Percentiles rank a stretch among this genome's conserved stretches.
Conservation (phyloP, 2,888 invertebrate genomes). For the Lordiphosa andalusiaca region DNA sequence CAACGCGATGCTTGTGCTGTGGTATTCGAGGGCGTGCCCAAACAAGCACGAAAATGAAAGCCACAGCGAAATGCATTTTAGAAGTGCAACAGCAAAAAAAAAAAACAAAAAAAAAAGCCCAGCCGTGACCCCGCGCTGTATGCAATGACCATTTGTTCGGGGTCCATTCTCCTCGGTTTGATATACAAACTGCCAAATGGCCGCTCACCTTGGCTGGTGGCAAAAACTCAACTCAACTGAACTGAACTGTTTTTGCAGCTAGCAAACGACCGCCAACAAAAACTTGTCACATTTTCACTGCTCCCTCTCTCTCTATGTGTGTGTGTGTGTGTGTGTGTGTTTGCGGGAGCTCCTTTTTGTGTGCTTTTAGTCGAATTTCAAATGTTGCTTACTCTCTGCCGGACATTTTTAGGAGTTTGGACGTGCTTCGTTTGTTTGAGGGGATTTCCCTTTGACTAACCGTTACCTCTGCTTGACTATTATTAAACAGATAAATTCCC, state of each 20-base stretch:
- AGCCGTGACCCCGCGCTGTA: conserved; percentile 54
- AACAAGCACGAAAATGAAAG: conserved; percentile 64
- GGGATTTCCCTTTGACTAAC: conserved; percentile 12
- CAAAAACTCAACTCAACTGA: conserved; percentile 50
- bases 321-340: background rate
- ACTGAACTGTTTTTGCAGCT: conserved; percentile 56
- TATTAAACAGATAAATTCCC: conserved; percentile 60
- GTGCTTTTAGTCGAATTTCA: conserved; percentile 67
- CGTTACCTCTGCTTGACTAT: conserved; percentile 40
- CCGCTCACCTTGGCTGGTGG: conserved; percentile 64
- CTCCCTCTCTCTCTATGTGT: background rate
- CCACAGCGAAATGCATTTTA: conserved; percentile 68
- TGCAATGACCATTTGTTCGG: conserved; percentile 27
- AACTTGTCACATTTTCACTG: conserved; percentile 59
- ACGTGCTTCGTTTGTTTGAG: conserved; percentile 40
- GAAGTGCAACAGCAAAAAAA: conserved; percentile 27
- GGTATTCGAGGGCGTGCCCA: conserved; percentile 50
- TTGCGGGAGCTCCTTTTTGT: conserved; percentile 29
- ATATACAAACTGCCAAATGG: conserved; percentile 70
- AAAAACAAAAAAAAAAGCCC: conserved; percentile 21
- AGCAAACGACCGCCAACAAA: conserved; percentile 41
- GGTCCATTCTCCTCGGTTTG: conserved; percentile 41
- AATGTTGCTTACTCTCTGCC: conserved; percentile 71
- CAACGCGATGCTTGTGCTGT: conserved; percentile 35
- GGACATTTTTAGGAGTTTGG: conserved; percentile 52